These are phyloP conservation scores for Heliconius ethilla DNA, from an alignment of 2,888 invertebrate species.

Conservation along the genomic window DNA sequence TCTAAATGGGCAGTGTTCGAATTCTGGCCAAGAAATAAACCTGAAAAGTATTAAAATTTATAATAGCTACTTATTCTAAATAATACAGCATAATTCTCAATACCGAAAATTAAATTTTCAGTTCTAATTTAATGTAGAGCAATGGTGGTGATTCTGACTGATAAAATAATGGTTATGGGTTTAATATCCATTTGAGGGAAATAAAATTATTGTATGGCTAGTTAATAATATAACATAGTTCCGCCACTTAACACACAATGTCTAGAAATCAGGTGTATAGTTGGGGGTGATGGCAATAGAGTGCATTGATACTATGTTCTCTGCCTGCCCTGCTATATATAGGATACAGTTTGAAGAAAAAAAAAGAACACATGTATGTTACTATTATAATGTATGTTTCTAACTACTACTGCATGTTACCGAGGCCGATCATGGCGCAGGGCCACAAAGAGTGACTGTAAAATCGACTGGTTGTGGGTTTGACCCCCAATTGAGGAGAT, in stretches of 20 bases:
- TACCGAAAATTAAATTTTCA: too few relatives aligned
- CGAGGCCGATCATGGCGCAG: too few relatives aligned
- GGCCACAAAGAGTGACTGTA: too few relatives aligned
- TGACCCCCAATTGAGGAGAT: too few relatives aligned
- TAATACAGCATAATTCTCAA: too few relatives aligned
- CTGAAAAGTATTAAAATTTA: conserved; percentile 56
- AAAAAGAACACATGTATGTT: background rate
- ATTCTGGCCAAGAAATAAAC: conserved; percentile 85
- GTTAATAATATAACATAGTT: background rate
- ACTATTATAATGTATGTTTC: background rate
- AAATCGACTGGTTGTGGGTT: too few relatives aligned
- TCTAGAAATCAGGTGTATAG: background rate
- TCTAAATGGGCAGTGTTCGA: conserved; percentile 84
- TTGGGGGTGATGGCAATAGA: background rate
- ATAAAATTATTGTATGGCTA: background rate
- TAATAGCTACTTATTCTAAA: background rate
- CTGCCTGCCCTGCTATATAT: background rate
- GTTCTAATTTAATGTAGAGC: too few relatives aligned
- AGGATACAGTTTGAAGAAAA: too few relatives aligned
- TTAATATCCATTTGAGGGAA: background rate
- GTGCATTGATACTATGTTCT: background rate
- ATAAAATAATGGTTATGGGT: background rate
- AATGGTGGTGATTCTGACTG: background rate
- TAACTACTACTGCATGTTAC: conserved; percentile 50
- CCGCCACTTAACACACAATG: background rate